Evolutionary conservation across 23 tunicate genomes (phyloP), one percentile per base, ranked within the genome.

Genomic region (Halocynthia aurantium): DNA sequence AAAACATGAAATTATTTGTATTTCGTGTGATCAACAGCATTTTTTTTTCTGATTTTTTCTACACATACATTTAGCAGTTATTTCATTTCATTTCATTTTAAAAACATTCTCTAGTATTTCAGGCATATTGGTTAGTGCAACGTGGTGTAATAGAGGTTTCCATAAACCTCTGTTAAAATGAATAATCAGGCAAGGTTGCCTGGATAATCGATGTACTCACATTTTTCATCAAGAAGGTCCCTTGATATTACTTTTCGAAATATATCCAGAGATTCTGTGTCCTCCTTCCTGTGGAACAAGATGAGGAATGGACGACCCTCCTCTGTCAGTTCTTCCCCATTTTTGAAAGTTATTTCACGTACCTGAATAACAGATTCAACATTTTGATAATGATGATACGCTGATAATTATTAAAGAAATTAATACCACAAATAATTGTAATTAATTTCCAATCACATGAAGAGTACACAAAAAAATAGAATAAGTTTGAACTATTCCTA

Each of bases 321-420:
- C 76, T 96, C 99, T 18, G 99, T 96, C 50, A 96, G 78, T 80
- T 96, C 99, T 65, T 96, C 99, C 6, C 97, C 99, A 75, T 96
- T 96, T 70, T 88, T 76, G 60, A 96, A 96, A 19, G 93, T 96
- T 12, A 96, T 96, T 80, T 96, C 99, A 7, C 99, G 85, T 55
- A 96, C 98, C 98, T 91, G 62, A 12, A 53, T 31, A 20, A 50
- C 9, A 10, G 22, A 69, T 58, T 15, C 2, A 58, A 58, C 15
- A 4, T 17, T 58, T 0, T 58, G 15, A 58, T 17, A 58, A 58
- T 58, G n/a, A 58, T 13, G n/a, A 15, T 58, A 13, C 64, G 1
- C 2, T 13, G 64, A 13, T 13, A 58, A 13, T 17, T 13, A 58
- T 17, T 17, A 58, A 58, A 57, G 62, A 11, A 57, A 13, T 10